These are phyloP conservation scores for Ptychodera flava DNA, from an alignment of 35 echinoderm and acorn worm species.

Conservation along the genomic window DNA sequence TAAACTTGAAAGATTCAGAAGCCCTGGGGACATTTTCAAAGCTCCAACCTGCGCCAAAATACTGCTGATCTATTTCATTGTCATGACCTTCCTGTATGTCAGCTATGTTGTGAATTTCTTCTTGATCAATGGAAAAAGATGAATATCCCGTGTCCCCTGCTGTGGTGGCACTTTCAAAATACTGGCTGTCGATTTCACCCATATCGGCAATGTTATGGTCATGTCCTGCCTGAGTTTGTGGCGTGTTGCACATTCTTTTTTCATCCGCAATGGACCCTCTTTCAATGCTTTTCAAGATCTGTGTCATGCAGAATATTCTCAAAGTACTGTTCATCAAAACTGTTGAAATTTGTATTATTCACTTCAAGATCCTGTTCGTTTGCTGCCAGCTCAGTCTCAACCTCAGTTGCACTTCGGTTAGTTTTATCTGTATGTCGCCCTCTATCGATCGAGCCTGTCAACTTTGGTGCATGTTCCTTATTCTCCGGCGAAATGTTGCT, in stretches of 20 bases:
- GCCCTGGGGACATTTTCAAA: background rate
- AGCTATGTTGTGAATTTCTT: background rate
- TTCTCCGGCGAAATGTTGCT: too few relatives aligned
- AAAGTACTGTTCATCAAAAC: too few relatives aligned
- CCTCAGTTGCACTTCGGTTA: too few relatives aligned
- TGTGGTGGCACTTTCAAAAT: constrained; percentile 21
- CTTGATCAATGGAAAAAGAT: background rate
- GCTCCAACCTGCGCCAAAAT: constrained; percentile 20
- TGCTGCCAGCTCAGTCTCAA: too few relatives aligned
- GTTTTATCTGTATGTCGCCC: too few relatives aligned
- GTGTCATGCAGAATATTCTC: too few relatives aligned
- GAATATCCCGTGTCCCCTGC: background rate
- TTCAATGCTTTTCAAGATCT: too few relatives aligned
- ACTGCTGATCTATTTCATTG: constrained; percentile 48
- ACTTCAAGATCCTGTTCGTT: too few relatives aligned
- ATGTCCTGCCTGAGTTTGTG: background rate
- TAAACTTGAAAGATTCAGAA: background rate
- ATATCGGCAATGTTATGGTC: background rate
- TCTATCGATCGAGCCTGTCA: too few relatives aligned
- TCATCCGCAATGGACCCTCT: too few relatives aligned
- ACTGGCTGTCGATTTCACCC: constrained; percentile 65
- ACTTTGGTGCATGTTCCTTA: too few relatives aligned
- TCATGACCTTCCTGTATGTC: background rate
- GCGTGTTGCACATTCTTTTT: background rate
- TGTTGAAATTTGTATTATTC: too few relatives aligned